These are phyloP conservation scores for Ctenochaetus hawaiiensis DNA, from an alignment of 2,797 vertebrate genomes.

Conservation along the genomic window DNA sequence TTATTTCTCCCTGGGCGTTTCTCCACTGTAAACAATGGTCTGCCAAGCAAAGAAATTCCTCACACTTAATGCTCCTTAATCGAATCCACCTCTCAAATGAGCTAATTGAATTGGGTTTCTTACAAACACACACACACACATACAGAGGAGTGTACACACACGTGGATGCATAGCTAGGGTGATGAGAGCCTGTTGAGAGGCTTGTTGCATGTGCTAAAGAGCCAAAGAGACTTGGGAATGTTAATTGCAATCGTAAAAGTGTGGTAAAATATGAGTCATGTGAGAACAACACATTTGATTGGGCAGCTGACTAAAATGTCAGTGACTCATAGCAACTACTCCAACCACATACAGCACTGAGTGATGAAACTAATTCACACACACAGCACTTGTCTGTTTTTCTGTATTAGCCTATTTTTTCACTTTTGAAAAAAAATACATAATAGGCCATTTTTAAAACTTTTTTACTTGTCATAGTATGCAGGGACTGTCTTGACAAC, in stretches of 20 bases:
- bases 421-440: neutral
- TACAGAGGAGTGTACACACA: conserved; percentile 17
- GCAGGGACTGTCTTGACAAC: no score
- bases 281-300: conserved; percentile 52
- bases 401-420: neutral
- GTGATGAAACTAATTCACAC: conserved; percentile 34
- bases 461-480: neutral
- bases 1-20: conserved; percentile 55
- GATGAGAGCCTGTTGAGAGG: conserved; percentile 62
- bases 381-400: neutral
- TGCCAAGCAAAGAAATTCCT: conserved; percentile 65
- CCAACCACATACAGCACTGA: conserved; percentile 4
- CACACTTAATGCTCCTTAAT: conserved; percentile 65
- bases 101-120: conserved; percentile 72
- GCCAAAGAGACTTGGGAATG: conserved; percentile 41
- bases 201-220: conserved; percentile 32
- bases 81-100: conserved; percentile 61
- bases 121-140: conserved; percentile 34
- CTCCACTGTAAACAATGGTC: conserved; percentile 65
- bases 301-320: conserved; percentile 73
- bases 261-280: conserved; percentile 61
- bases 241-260: conserved; percentile 63
- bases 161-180: conserved; percentile 29
- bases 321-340: conserved; percentile 19
- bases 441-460: neutral